These are phyloP conservation scores for Pseudomyrmex pallidus DNA, from an alignment of 1,140 invertebrate species.

Conservation along the genomic window DNA sequence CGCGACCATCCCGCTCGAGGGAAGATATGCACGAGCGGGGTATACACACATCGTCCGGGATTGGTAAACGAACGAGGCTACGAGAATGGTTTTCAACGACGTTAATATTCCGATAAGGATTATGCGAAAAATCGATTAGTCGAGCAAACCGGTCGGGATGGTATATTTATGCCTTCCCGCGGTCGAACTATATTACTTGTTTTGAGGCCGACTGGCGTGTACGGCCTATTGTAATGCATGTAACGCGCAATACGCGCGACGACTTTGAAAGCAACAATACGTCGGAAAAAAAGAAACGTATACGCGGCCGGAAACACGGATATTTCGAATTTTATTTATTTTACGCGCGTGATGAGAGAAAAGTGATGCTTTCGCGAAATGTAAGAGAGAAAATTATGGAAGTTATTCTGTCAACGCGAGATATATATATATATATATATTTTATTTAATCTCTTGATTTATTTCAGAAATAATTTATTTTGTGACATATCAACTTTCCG, in stretches of 20 bases:
- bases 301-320: too few species aligned
- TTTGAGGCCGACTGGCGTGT: conserved; percentile 1
- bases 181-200: conserved; percentile 39
- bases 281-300: too few species aligned
- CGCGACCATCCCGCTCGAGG: conserved; percentile 23
- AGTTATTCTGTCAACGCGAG: too few species aligned
- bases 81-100: conserved; percentile 23
- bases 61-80: conserved; percentile 24
- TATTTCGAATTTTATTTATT: too few species aligned
- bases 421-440: too few species aligned
- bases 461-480: too few species aligned
- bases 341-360: too few species aligned
- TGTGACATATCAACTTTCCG: too few species aligned
- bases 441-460: too few species aligned
- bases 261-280: background rate
- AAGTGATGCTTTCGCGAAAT: too few species aligned
- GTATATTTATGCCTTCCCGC: conserved; percentile 37
- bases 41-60: conserved; percentile 25
- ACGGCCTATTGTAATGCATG: conserved; percentile 24
- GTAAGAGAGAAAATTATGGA: too few species aligned
- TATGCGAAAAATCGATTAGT: conserved; percentile 71
- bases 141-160: conserved; percentile 23
- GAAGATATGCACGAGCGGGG: conserved; percentile 21
- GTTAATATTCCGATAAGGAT: conserved; percentile 65
- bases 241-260: background rate